Base-by-base conservation (phyloP, 2,888 invertebrate genomes). In the Polymixis lichenea region DNA sequence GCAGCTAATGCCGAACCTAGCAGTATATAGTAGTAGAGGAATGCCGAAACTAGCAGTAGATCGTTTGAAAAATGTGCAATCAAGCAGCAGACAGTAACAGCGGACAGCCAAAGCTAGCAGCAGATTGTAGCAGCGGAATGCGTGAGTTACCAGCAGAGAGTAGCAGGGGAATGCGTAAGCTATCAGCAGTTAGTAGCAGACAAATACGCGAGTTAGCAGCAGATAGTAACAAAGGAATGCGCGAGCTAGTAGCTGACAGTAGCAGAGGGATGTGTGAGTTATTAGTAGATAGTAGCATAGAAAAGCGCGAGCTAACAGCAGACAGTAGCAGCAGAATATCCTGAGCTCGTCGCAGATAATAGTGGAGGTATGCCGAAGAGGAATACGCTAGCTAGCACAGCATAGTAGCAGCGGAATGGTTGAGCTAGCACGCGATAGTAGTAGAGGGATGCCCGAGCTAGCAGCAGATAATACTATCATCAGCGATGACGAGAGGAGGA, bases 331-430 rank as follows among this genome's bases (percentile, higher is more conserved):
- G 17, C 17, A 25, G 6, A 15, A 22, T 28, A 8, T 0, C 1
- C 38, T 5, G 3, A 56, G 8, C 2, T 5, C 46, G 15, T 6
- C 15, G 22, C 28, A 69, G 17, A 28, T 22, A 46, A 5, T 22
- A 28, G 28, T 3, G 11, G 1, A 49, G 5, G n/a, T 7, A 6
- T 6, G 5, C 25, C 0, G 0, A 13, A 46, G 43, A 64, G 0
- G 1, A 43, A 17, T 3, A 0, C 7, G 2, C 9, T 17, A 64
- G 43, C 1, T 43, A 6, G n/a, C 38, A 38, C 1, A 43, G 9
- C n/a, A n/a, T 43, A 64, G 0, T 19, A 64, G 11, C 2, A 43
- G 0, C 17, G 1, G 5, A 6, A 9, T 17, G 1, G 17, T 0
- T 1, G 17, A 17, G 5, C 2, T 43, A 62, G 9, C 17, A 25